A percentile compares a stretch with the other conserved stretches of the same genome.
These are phyloP conservation scores for Campoplex nolae DNA, from an alignment of 2,888 invertebrate genomes.

Conservation along the genomic window DNA sequence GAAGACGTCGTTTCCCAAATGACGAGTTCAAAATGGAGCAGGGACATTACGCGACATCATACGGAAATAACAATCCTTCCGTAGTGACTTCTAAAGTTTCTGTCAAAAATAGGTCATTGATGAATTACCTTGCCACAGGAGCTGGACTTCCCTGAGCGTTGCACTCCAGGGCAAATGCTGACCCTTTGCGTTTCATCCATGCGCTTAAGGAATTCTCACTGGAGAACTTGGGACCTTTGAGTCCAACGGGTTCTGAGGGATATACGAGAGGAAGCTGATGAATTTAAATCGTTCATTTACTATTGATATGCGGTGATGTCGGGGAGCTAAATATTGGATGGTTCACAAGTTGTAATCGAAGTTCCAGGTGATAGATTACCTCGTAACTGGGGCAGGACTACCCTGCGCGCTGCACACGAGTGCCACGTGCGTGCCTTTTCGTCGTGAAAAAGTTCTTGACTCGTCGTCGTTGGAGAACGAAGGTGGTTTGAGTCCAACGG, in stretches of 20 bases:
- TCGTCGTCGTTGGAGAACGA: slow-evolving; percentile 88
- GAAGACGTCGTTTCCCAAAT: no score
- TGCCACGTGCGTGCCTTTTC: slow-evolving; percentile 81
- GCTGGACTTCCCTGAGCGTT: slow-evolving; percentile 90
- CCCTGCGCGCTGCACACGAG: slow-evolving; percentile 87
- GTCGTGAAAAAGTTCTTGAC: slow-evolving; percentile 86
- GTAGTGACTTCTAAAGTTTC: neutral
- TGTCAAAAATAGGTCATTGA: neutral
- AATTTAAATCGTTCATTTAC: neutral
- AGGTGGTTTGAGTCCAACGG: slow-evolving; percentile 89
- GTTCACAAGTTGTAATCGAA: neutral
- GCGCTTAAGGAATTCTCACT: slow-evolving; percentile 84
- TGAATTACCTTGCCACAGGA: slow-evolving; percentile 89
- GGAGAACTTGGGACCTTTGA: slow-evolving; percentile 87
- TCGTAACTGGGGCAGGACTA: slow-evolving; percentile 89
- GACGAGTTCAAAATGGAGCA: neutral
- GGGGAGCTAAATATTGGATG: neutral
- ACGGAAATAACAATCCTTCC: neutral
- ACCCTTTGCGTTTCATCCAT: slow-evolving; percentile 70
- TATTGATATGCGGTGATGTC: slow-evolving; percentile 2
- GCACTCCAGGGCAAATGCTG: slow-evolving; percentile 87
- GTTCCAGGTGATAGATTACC: slow-evolving; percentile 85
- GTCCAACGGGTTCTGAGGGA: slow-evolving; percentile 86
- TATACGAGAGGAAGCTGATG: slow-evolving; percentile 39
- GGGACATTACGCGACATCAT: neutral